Percentiles rank a stretch among this genome's conserved stretches.
These are phyloP conservation scores for Drosophila cardini DNA, from an alignment of 1,140 invertebrate genomes.

Conservation along the genomic window DNA sequence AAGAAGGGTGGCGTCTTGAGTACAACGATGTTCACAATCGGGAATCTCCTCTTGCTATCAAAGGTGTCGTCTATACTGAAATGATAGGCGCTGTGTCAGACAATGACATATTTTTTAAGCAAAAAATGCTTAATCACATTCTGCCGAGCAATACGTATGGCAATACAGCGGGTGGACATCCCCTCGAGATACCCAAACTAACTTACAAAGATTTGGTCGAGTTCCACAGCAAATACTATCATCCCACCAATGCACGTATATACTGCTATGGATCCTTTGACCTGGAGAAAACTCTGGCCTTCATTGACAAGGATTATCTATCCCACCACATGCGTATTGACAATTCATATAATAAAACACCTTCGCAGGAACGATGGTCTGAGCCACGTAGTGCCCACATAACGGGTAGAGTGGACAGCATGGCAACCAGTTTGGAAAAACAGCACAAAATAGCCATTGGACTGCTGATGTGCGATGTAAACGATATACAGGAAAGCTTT, in stretches of 20 bases:
- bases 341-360: slow-evolving; percentile 88
- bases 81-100: slow-evolving; percentile 98
- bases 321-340: slow-evolving; percentile 86
- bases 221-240: slow-evolving; percentile 95
- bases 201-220: slow-evolving; percentile 91
- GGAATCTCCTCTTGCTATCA: slow-evolving; percentile 91
- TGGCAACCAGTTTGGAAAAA: slow-evolving; percentile 91
- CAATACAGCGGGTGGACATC: slow-evolving; percentile 94
- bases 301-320: slow-evolving; percentile 91
- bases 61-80: slow-evolving; percentile 98
- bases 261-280: slow-evolving; percentile 96
- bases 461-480: slow-evolving; percentile 91
- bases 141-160: slow-evolving; percentile 94
- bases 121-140: slow-evolving; percentile 90
- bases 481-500: slow-evolving; percentile 91
- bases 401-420: slow-evolving; percentile 90
- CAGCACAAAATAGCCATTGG: slow-evolving; percentile 93
- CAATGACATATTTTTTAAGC: slow-evolving; percentile 89
- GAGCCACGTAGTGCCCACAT: slow-evolving; percentile 87
- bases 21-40: slow-evolving; percentile 90
- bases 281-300: slow-evolving; percentile 90
- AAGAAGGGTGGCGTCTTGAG: slow-evolving; percentile 97
- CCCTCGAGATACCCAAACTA: slow-evolving; percentile 92
- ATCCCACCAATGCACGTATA: slow-evolving; percentile 95
- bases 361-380: slow-evolving; percentile 90